A percentile compares a stretch with the other conserved stretches of the same genome.
Conservation (phyloP, 2,797 vertebrate genomes). For the Phoeniculus purpureus region DNA sequence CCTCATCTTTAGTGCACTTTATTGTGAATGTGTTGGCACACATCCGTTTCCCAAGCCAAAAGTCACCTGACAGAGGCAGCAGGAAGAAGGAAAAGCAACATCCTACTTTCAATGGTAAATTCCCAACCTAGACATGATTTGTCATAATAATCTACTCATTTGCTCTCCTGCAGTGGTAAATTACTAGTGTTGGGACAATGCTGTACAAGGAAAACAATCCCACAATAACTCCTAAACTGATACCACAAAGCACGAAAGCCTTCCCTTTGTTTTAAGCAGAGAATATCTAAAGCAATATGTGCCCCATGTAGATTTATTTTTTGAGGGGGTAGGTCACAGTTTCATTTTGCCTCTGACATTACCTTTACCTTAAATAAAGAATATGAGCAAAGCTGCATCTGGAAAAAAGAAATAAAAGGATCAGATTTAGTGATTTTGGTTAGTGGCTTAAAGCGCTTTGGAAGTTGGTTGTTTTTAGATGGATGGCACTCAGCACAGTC, state of each 20-base stretch:
- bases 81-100: slow-evolving; percentile 33
- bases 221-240: not conserved
- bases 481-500: not conserved
- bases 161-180: not conserved
- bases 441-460: not conserved
- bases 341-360: not conserved
- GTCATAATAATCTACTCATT: not conserved
- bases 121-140: not conserved
- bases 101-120: not conserved
- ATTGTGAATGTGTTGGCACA: slow-evolving; percentile 1
- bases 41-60: slow-evolving; percentile 48
- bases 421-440: not conserved
- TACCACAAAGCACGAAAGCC: not conserved
- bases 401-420: not conserved
- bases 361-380: not conserved
- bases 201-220: not conserved
- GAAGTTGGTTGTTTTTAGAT: not conserved
- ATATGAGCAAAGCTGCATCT: not conserved
- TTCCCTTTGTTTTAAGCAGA: not conserved
- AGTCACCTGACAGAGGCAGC: slow-evolving; percentile 41
- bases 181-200: not conserved
- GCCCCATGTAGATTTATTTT: not conserved
- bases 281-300: not conserved
- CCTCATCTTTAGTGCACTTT: slow-evolving; percentile 25
- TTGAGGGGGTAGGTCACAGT: not conserved